A percentile compares a stretch with the other conserved stretches of the same genome.
phyloP scores from a whole-genome alignment of 2,797 vertebrate genomes.

The Amblyopsis hoosieri region DNA sequence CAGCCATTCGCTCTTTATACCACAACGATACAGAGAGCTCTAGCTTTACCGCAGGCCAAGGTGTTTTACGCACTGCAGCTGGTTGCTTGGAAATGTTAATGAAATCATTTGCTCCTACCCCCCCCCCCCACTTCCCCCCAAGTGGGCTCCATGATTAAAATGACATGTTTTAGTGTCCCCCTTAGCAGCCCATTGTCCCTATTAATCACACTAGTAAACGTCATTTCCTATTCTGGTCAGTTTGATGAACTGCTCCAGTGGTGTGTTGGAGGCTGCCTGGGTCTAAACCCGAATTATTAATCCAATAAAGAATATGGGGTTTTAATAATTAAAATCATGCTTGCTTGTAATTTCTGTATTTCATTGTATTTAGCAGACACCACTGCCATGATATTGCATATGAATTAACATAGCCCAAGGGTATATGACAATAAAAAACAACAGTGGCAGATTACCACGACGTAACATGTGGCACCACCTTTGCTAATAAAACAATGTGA shows the following conservation, averaged over 20 bases:
- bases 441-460: conserved; percentile 15
- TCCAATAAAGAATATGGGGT: conserved; percentile 66
- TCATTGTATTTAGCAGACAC: conserved; percentile 38
- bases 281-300: conserved; percentile 52
- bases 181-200: conserved; percentile 61
- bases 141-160: conserved; percentile 62
- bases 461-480: background rate
- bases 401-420: conserved; percentile 44
- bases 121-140: conserved; percentile 35
- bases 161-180: conserved; percentile 62
- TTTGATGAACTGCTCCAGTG: conserved; percentile 58
- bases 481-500: conserved; percentile 1
- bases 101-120: conserved; percentile 44
- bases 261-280: conserved; percentile 19
- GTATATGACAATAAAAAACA: conserved; percentile 16
- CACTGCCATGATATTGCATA: conserved; percentile 47
- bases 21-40: conserved; percentile 12
- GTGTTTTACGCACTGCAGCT: conserved; percentile 38
- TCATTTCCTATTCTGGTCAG: conserved; percentile 55
- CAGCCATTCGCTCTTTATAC: conserved; percentile 37
- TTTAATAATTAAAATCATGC: conserved; percentile 68
- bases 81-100: conserved; percentile 54
- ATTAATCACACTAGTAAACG: conserved; percentile 65
- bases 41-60: conserved; percentile 6
- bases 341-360: conserved; percentile 47